Base-by-base conservation (phyloP, 2,113 vertebrate genomes). In the Nyctibius bracteatus region DNA sequence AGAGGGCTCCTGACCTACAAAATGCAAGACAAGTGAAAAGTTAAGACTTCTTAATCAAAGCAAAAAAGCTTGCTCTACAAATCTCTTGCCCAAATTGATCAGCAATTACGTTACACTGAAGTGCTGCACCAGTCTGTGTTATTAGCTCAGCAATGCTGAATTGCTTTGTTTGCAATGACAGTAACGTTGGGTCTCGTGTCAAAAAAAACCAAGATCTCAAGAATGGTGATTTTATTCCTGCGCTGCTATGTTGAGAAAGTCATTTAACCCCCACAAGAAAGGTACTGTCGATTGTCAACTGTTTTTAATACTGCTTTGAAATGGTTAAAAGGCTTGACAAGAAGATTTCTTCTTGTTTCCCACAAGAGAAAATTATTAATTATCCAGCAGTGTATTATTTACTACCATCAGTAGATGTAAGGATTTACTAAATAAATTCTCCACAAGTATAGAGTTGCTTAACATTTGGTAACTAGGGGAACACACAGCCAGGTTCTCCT, bases 1-100 rank as follows among this genome's bases (percentile, higher is more conserved):
- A 99, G 70, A 99, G 98, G 41, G 99, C 94, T 33, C 99, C 99
- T 25, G 98, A 98, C 99, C 99, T 99, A 92, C 0, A 37, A 86
- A 93, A 79, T 4, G 9, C 20, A 91, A 75, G n/a, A 72, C 5
- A 61, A 92, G 20, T 8, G 13, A 83, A 41, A 51, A 86, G 19
- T 81, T 61, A 49, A 47, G 24, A n/a, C 25, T 75, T 81, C 21
- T 39, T 37, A 57, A 59, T 14, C 23, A 63, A 86, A 91, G 17
- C 37, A 74, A 71, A 71, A 15, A 62, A 7, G n/a, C 14, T 15
- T 52, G 28, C 47, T 79, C 59, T 28, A 57, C 49, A 90, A 81
- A n/a, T 18, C 41, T 65, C n/a, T n/a, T 14, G 7, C n/a, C 57
- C 30, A 57, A 67, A 78, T 1, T n/a, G 17, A 44, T 70, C 17